Conservation (phyloP, 2,797 vertebrate species). For the Gobionotothen gibberifrons region DNA sequence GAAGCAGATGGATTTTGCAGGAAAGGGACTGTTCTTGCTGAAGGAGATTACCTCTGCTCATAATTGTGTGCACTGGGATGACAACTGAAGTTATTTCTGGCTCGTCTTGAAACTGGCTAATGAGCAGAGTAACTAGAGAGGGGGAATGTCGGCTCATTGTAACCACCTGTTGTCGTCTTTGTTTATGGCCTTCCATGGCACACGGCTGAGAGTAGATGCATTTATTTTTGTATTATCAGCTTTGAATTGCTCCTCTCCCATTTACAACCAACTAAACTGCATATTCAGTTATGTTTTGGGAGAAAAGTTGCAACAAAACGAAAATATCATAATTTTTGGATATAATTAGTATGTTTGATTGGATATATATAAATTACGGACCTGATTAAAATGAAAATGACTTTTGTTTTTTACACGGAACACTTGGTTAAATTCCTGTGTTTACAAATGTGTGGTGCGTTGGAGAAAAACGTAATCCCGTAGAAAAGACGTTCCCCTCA, state of each 20-base stretch:
- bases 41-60: conserved; percentile 16
- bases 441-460: too few relatives aligned
- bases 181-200: background rate
- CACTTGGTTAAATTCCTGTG: too few relatives aligned
- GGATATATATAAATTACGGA: too few relatives aligned
- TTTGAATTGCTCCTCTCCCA: background rate
- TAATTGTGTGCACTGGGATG: conserved; percentile 22
- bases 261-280: too few relatives aligned
- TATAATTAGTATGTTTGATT: too few relatives aligned
- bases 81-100: conserved; percentile 31
- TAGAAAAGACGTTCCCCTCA: too few relatives aligned
- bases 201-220: background rate
- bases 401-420: too few relatives aligned
- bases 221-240: conserved; percentile 3
- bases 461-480: too few relatives aligned
- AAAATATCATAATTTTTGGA: too few relatives aligned
- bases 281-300: too few relatives aligned
- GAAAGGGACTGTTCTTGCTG: background rate
- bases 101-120: conserved; percentile 26
- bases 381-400: too few relatives aligned
- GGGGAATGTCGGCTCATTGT: conserved; percentile 22
- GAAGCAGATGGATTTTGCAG: background rate
- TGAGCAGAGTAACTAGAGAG: conserved; percentile 11
- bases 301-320: too few relatives aligned
- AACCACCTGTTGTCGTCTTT: conserved; percentile 33